Percentiles rank a stretch among this genome's conserved stretches.
These are phyloP conservation scores for Heterotis niloticus DNA, from an alignment of 2,113 vertebrate genomes.

Conservation along the genomic window DNA sequence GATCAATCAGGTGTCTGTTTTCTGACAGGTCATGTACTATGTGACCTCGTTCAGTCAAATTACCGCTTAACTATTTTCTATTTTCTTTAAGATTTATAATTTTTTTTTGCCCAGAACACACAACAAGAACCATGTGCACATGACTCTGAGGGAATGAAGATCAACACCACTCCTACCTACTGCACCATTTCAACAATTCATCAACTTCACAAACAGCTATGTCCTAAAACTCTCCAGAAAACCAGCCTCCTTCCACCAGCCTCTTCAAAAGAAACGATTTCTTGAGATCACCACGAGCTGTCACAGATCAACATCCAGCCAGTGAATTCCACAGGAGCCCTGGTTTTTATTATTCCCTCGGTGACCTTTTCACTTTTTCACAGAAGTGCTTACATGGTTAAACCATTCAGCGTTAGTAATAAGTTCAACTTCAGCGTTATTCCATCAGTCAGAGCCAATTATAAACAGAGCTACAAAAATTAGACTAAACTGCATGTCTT, in stretches of 20 bases:
- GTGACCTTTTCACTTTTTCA: constrained; percentile 23
- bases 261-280: not conserved
- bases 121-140: too few relatives aligned
- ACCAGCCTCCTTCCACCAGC: not conserved
- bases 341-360: not conserved
- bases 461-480: not conserved
- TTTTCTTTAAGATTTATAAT: too few relatives aligned
- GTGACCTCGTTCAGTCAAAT: too few relatives aligned
- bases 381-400: constrained; percentile 18
- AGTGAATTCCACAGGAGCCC: not conserved
- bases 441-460: constrained; percentile 3
- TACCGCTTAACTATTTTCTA: too few relatives aligned
- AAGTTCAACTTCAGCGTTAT: constrained; percentile 8
- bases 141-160: too few relatives aligned
- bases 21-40: too few relatives aligned
- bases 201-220: not conserved
- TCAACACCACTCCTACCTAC: too few relatives aligned
- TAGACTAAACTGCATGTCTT: too few relatives aligned
- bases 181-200: not conserved
- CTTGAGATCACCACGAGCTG: not conserved
- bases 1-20: too few relatives aligned
- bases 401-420: not conserved
- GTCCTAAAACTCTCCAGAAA: not conserved
- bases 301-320: constrained; percentile 20
- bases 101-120: too few relatives aligned